phyloP scores from a whole-genome alignment of 2,797 vertebrate genomes.

The Premnoplex brunnescens region DNA sequence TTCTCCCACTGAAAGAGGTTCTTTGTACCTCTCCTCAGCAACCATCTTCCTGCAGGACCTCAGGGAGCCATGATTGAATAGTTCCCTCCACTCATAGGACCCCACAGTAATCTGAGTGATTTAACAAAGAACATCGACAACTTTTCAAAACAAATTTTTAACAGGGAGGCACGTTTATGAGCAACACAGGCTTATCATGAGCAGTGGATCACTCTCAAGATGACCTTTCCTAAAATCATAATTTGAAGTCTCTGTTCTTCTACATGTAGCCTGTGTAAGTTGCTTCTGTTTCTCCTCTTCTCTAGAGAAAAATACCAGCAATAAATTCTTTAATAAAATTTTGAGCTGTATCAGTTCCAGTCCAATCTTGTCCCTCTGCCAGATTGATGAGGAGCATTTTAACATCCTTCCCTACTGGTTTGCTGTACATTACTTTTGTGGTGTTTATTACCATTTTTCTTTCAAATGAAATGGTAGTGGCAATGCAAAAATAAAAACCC shows the following conservation, averaged over 20 bases:
- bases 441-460: background rate
- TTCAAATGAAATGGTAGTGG: background rate
- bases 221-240: background rate
- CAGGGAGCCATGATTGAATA: background rate
- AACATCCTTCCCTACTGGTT: background rate
- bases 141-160: background rate
- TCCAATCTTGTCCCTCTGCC: background rate
- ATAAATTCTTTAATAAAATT: background rate
- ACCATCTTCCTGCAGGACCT: background rate
- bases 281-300: background rate
- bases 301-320: background rate
- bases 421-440: background rate
- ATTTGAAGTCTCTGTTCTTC: background rate
- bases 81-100: background rate
- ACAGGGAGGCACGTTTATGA: background rate
- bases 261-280: background rate
- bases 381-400: background rate
- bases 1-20: rapidly evolving
- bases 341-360: background rate
- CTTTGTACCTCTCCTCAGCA: background rate
- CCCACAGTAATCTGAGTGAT: background rate
- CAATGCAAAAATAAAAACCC: background rate
- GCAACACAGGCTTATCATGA: background rate
- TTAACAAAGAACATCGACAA: background rate
- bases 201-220: background rate